Conservation (phyloP, 2,113 vertebrate species). For the Coreoperca whiteheadi region DNA sequence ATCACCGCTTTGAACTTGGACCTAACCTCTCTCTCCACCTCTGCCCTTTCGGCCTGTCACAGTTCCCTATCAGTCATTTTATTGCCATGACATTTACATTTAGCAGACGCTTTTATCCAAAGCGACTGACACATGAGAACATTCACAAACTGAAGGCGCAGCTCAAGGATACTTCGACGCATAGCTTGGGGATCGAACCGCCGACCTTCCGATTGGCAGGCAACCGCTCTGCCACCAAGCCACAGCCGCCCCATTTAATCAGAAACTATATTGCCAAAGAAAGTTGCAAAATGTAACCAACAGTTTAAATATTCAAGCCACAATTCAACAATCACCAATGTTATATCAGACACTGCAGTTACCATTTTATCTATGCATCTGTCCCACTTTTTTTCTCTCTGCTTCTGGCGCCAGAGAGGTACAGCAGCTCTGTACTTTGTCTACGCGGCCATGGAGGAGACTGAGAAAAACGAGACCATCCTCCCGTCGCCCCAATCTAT, state of each 20-base stretch:
- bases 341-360: neutral
- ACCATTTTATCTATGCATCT: neutral
- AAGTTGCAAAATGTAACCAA: neutral
- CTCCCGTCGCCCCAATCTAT: constrained; percentile 89
- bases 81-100: neutral
- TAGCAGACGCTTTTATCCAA: no score
- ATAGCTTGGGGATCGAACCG: no score
- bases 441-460: constrained; percentile 91
- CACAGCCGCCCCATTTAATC: no score
- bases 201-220: no score
- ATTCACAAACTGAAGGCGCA: no score
- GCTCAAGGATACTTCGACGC: no score
- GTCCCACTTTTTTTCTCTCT: neutral
- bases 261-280: neutral
- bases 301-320: neutral
- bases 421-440: constrained; percentile 91
- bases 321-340: neutral
- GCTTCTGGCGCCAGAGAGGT: constrained; percentile 81
- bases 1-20: neutral
- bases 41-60: neutral
- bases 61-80: neutral
- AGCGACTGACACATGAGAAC: no score
- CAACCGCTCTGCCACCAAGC: no score
- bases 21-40: neutral
- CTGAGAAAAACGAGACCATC: constrained; percentile 89